Conservation (phyloP, 1,140 invertebrate genomes). For the Ephestia elutella region DNA sequence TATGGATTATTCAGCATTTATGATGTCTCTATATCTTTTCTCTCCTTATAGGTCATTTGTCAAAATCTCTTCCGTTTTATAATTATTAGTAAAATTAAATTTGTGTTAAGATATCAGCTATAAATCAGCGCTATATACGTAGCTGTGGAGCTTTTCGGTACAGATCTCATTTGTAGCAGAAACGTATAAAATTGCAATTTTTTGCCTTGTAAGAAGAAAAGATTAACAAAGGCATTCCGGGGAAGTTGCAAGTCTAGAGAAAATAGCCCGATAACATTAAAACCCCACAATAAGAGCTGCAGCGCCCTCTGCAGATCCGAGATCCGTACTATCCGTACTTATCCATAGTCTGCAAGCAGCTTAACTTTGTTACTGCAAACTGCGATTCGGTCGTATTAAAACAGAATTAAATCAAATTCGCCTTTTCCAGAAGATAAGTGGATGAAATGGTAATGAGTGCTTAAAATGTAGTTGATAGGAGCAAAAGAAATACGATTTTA, state of each 20-base stretch:
- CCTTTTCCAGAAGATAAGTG: constrained; percentile 2
- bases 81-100: too few relatives aligned
- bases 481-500: background rate
- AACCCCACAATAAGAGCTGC: background rate
- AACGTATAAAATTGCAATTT: too few relatives aligned
- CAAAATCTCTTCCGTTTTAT: too few relatives aligned
- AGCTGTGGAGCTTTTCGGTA: too few relatives aligned
- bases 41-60: too few relatives aligned
- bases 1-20: too few relatives aligned
- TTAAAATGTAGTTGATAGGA: constrained; percentile 4
- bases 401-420: constrained; percentile 5
- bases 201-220: too few relatives aligned
- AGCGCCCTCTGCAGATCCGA: background rate
- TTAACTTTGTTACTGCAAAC: constrained; percentile 1
- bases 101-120: too few relatives aligned
- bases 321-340: background rate
- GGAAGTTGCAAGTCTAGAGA: too few relatives aligned
- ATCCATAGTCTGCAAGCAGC: background rate
- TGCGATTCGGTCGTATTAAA: constrained; percentile 1
- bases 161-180: too few relatives aligned
- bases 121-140: too few relatives aligned
- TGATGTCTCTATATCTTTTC: too few relatives aligned
- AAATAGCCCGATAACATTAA: background rate
- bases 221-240: background rate
- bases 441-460: background rate